Evolutionary conservation across 53 echinoderm and acorn worm species (phyloP).

Genomic region (Zoroaster sp.): DNA sequence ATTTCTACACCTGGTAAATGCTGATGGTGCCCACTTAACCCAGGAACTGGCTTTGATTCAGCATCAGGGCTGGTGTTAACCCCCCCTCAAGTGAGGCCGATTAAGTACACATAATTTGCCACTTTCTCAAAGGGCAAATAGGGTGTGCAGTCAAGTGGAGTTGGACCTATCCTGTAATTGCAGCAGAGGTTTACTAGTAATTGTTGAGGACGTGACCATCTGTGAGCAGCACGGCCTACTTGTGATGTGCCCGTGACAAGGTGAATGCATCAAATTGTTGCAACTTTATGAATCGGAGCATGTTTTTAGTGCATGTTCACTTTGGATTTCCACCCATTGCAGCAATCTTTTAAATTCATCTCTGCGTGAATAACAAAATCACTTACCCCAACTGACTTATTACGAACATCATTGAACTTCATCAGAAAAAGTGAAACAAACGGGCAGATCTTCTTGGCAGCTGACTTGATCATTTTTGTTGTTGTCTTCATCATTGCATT

Average conservation of each 20-base stretch:
- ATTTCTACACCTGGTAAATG: not conserved
- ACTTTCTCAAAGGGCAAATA: not conserved
- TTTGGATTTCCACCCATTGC: not conserved
- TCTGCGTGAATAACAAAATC: too few relatives aligned
- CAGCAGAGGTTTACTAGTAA: not conserved
- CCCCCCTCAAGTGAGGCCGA: not conserved
- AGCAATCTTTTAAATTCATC: not conserved
- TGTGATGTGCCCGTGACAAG: not conserved
- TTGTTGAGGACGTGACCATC: not conserved
- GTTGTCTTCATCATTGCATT: not conserved
- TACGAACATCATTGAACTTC: not conserved
- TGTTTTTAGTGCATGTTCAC: not conserved
- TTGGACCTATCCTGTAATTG: not conserved
- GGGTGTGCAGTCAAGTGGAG: not conserved
- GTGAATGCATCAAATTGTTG: not conserved
- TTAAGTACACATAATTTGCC: conserved; percentile 18
- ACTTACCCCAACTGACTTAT: not conserved
- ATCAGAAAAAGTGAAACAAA: too few relatives aligned
- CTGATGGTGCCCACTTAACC: not conserved
- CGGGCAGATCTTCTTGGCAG: not conserved
- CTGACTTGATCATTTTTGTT: not conserved
- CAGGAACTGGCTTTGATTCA: not conserved
- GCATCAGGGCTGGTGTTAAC: not conserved
- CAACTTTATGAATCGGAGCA: not conserved
- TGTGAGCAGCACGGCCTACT: not conserved